Base-by-base conservation (phyloP, 2,113 vertebrate genomes). In the Nanorana parkeri region DNA sequence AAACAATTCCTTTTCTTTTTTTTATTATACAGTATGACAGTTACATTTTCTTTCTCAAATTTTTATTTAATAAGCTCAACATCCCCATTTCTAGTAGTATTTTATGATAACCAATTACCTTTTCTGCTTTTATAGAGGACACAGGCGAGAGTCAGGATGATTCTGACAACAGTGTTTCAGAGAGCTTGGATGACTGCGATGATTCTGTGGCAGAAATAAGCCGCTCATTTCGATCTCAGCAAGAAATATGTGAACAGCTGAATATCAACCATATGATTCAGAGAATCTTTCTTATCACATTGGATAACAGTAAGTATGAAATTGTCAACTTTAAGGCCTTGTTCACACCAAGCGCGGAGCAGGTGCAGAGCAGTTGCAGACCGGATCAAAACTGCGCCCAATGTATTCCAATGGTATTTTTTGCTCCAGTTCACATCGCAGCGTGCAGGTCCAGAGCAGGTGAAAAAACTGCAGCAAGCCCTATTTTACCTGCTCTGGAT, bases 211-310 rank as follows among this genome's bases (percentile, higher is more conserved):
- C 96, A 0, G 97, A 98, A 92, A 96, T 97, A 86, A 98, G 96
- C 89, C 96, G 96, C 75, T 97, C 96, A 0, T 99, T 99, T 90
- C 96, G 96, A 55, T 98, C 97, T 5, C 94, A 95, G 55, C 96
- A 98, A 85, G 97, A 99, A 89, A 94, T 99, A 65, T 99, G 97
- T 51, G 96, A 99, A 84, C 98, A 99, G 89, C 97, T 99, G 89
- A 99, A 99, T 87, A 95, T 98, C 94, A 99, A 99, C 91, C 98
- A 99, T 94, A 99, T 99, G 97, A 98, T 99, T 87, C 98, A 99
- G 88, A 93, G 97, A 83, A 96, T 99, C 88, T 99, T 97, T 85
- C 97, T 99, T 72, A 97, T 99, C 88, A 99, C 98, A 13, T 88
- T 99, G 47, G 98, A 99, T 86, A 99, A 98, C 93, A 98, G 98